Evolutionary conservation across 1,140 invertebrate species (phyloP), one percentile per base, ranked within the genome.

Genomic region (Hyphantria cunea): DNA sequence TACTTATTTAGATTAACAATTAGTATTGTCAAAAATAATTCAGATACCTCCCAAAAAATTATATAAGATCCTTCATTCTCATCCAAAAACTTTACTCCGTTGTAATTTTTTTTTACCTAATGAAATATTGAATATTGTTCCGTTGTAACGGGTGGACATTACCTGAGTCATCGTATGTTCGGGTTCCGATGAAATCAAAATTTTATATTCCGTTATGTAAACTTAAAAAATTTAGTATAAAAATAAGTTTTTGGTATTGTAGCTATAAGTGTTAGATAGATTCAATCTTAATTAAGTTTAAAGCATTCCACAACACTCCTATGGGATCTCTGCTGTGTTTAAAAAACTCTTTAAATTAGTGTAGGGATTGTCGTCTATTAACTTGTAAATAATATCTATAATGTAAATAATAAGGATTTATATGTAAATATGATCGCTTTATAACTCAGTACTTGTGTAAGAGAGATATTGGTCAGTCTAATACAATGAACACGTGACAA

Each of bases 311-410:
- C 84, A 79, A 77, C 82, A 86, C 83, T 85, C 72, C 60, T 84
- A 76, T 87, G 85, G 87, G 85, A 90, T 90, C 87, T 86, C 87
- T 78, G 76, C 83, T 82, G 81, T 86, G 82, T 88, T 86, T 86
- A 76, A 77, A 80, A 79, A 82, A 76, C 77, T 84, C 63, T 74
- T 75, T 78, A 54, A 60, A 76, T 75, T 86, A 86, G 83, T 89
- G 78, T 72, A 84, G 83, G 84, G 71, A 74, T 76, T 80, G 80
- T 52, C 47, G 11, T 64, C 15, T 79, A 52, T 61, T 74, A 66
- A 64, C 53, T 53, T 84, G 79, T 82, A 82, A 64, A 82, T 84
- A 81, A 60, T 67, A 49, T 34, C 6, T 34, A 10, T 52, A 74
- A 68, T 81, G 74, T 85, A 83, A 65, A 86, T 84, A 81, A 60